These are phyloP conservation scores for Molossus alvarezi DNA, from an alignment of 2,797 vertebrate genomes.

Conservation along the genomic window DNA sequence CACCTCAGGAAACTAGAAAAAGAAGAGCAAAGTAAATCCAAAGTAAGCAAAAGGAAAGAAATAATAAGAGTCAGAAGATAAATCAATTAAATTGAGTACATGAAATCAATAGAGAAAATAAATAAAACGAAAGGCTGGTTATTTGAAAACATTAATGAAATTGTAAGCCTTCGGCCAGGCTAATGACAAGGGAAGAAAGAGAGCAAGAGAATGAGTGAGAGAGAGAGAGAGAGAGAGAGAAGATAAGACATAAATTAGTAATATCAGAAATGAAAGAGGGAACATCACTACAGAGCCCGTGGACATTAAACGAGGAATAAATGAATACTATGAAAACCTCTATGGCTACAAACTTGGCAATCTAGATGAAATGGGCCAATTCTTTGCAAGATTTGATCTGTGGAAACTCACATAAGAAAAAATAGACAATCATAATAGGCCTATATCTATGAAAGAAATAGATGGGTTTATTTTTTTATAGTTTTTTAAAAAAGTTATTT, in stretches of 20 bases:
- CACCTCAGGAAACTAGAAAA: background rate
- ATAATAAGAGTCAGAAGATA: background rate
- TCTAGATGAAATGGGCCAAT: background rate
- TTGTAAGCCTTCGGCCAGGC: background rate
- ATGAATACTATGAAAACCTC: background rate
- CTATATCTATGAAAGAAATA: background rate
- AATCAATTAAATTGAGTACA: conserved; percentile 14
- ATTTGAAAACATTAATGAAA: conserved; percentile 32
- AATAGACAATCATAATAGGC: background rate
- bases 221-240: background rate
- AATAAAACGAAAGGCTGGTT: background rate
- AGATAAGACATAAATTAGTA: background rate
- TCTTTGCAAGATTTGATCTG: background rate
- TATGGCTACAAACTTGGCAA: conserved; percentile 12
- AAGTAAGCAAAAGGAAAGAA: background rate
- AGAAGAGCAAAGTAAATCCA: background rate
- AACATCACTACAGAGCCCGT: background rate
- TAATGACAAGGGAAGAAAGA: background rate
- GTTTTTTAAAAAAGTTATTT: background rate
- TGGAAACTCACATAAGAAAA: background rate
- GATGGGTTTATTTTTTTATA: background rate
- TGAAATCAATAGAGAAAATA: conserved; percentile 2
- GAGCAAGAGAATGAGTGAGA: background rate
- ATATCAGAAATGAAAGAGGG: background rate
- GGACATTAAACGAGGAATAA: conserved; percentile 15